Evolutionary conservation across 2,888 invertebrate species (phyloP), one percentile per base, ranked within the genome.

Genomic region (Pristionchus maxplancki): DNA sequence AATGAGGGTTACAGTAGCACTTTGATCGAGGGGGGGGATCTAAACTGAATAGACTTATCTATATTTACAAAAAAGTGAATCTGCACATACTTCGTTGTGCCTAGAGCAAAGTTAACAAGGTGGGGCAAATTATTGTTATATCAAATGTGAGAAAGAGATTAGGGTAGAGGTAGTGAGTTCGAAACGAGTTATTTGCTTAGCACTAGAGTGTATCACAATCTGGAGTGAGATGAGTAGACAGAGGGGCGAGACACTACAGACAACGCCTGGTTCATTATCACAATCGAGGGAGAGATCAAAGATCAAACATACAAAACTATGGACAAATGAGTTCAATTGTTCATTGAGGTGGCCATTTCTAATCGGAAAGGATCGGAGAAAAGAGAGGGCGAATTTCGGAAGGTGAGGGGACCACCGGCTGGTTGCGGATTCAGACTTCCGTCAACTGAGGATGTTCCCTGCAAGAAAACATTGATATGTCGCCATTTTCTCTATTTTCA

Each of bases 241-340:
- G 34, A 8, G 13, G 37, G 28, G 44, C 28, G 44, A 31, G 28
- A 50, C 20, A 81, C 58, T 53, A 83, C 28, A 83, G 53, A 53
- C 78, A n/a, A 53, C 1, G 50, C 28, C 50, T 81, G 37, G n/a
- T 53, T 31, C 20, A 82, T 82, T 50, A 82, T 53, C 82, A 82
- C 82, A 53, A 82, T 44, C 44, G 20, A 44, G 64, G 62, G 20
- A 85, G 85, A 85, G 85, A 85, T 85, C 85, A 85, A 64, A 64
- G 64, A 85, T 85, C 64, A 40, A 85, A 64, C 13, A 34, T 40
- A 6, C 15, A 44, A 44, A 20, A 37, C 34, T 37, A 48, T 44
- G 17, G 78, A 78, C 44, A 78, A 44, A 17, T 24, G 44, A 20
- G 34, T 34, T 83, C 53, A 83, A 83, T 98, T 98, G 58, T 90